Evolutionary conservation across 2,797 vertebrate species (phyloP).

Genomic region (Tokudaia tokunoshimensis): DNA sequence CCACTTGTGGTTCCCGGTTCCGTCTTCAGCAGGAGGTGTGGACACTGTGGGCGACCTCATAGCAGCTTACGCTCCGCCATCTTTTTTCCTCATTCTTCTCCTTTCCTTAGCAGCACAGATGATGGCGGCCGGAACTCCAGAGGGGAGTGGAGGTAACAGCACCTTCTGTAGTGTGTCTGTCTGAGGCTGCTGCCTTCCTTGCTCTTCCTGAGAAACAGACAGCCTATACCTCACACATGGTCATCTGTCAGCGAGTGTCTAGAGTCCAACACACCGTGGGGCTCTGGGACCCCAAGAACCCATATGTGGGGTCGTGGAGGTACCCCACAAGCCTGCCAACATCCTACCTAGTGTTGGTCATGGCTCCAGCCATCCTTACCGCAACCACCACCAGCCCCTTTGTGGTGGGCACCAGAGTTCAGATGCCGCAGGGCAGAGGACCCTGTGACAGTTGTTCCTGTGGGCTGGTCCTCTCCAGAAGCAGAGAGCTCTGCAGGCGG

Average conservation of each 20-base stretch:
- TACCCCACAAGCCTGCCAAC: not conserved
- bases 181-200: too few relatives aligned
- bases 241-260: not conserved
- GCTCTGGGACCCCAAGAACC: too few relatives aligned
- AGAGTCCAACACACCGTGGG: not conserved
- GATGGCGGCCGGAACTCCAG: not conserved
- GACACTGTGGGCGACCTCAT: not conserved
- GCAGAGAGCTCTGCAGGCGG: not conserved
- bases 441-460: too few relatives aligned
- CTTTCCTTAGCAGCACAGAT: not conserved
- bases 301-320: not conserved
- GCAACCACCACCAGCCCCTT: not conserved
- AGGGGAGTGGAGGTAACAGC: not conserved
- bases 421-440: not conserved
- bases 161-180: not conserved
- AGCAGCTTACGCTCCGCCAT: accelerated
- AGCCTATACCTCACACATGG: not conserved
- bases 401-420: not conserved
- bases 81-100: not conserved
- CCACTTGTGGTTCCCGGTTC: not conserved
- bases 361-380: not conserved
- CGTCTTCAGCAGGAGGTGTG: not conserved
- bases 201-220: not conserved
- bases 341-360: not conserved
- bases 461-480: not conserved